Conservation (phyloP, 2,113 vertebrate species). For the Pelecanus crispus region DNA sequence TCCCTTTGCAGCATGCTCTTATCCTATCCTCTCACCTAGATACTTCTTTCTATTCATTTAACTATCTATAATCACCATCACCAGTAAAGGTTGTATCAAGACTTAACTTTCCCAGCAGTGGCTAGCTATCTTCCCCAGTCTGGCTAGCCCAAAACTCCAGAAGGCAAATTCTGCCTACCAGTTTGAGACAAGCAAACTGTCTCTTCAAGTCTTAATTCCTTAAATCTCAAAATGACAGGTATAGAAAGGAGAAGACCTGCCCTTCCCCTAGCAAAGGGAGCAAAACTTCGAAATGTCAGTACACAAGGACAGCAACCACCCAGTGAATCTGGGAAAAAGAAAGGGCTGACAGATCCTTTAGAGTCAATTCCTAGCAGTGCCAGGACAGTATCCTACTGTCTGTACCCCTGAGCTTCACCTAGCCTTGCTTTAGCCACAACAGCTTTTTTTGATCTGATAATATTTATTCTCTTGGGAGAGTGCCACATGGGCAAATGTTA, state of each 20-base stretch:
- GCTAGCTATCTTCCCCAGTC: not conserved
- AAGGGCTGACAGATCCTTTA: not conserved
- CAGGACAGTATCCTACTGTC: not conserved
- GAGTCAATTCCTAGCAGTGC: not conserved
- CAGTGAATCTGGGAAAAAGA: not conserved
- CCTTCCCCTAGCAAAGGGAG: not conserved
- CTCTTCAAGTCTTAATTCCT: not conserved
- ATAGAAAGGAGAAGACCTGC: not conserved
- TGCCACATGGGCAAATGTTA: rapidly evolving
- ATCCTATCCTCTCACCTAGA: not conserved
- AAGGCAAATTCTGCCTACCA: not conserved
- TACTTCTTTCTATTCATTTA: not conserved
- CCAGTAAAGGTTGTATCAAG: not conserved
- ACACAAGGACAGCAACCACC: not conserved
- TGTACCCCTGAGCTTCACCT: not conserved
- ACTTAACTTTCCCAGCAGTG: not conserved
- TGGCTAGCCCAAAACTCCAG: not conserved
- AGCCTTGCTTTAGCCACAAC: not conserved
- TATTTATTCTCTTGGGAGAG: not conserved
- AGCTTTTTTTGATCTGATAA: not conserved
- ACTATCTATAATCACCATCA: rapidly evolving
- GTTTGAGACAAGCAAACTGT: not conserved
- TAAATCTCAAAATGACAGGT: not conserved
- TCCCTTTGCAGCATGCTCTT: not conserved
- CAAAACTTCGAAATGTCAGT: not conserved